Conservation (phyloP, 1,140 invertebrate genomes). For the Heterodera schachtii region DNA sequence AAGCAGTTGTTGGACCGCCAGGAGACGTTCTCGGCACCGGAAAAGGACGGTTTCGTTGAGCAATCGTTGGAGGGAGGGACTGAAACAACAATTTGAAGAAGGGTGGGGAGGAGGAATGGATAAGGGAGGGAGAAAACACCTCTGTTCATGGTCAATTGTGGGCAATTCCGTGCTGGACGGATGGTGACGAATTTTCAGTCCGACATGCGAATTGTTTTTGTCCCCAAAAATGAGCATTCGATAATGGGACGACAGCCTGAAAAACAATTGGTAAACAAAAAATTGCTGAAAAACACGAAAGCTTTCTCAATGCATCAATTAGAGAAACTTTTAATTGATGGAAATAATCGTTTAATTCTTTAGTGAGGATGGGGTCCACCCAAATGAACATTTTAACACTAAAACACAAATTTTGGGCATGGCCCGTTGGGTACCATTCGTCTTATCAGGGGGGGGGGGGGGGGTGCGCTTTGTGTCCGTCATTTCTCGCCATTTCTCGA, state of each 20-base stretch:
- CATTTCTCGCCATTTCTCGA: no score
- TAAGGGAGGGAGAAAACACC: neutral
- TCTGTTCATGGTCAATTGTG: constrained; percentile 73
- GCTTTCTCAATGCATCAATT: no score
- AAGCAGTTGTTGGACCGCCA: constrained; percentile 77
- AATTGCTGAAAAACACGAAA: no score
- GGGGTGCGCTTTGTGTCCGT: no score
- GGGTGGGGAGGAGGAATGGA: neutral
- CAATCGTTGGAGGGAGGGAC: constrained; percentile 88
- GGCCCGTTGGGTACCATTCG: no score
- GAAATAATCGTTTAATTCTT: no score
- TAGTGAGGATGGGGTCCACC: no score
- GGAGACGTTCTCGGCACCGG: constrained; percentile 79
- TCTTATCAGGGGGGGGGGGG: no score
- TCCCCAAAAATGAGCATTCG: constrained; percentile 73
- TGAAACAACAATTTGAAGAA: constrained; percentile 22
- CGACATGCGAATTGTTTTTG: constrained; percentile 17
- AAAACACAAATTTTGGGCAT: no score
- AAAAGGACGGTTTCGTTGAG: constrained; percentile 93
- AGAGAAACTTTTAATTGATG: no score
- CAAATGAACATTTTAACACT: no score
- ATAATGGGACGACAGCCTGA: constrained; percentile 75
- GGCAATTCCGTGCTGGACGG: constrained; percentile 72
- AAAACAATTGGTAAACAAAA: constrained; percentile 57
- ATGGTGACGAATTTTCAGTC: constrained; percentile 35